Evolutionary conservation across 2,797 vertebrate genomes (phyloP), one percentile per base, ranked within the genome.

Genomic region (Pangasius larnaudii): DNA sequence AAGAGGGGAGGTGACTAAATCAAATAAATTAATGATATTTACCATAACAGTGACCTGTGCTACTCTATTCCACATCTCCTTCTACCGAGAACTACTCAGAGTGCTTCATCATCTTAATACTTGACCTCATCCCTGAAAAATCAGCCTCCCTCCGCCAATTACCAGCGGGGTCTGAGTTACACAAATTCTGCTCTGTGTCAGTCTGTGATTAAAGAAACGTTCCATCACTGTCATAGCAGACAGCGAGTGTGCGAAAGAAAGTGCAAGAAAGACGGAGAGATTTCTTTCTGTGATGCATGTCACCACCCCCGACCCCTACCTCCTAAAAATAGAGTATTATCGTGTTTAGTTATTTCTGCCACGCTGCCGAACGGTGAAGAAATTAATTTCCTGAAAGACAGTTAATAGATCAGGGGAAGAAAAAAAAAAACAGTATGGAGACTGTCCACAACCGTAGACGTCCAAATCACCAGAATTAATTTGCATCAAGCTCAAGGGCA

Each of bases 351-450:
- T 67, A 82, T 89, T 87, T 89, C 87, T 91, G 90, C 92, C 89
- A 93, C 77, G 88, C 67, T 77, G 87, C 87, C 85, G 84, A 92
- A 91, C 78, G 84, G 6, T 85, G 81, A 90, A 81, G 53, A 94
- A 93, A 94, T 93, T 90, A 90, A 95, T 94, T 94, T 93, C 58
- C 87, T 90, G 56, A 84, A 89, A 92, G 91, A 92, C 89, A 92
- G 85, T 74, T 79, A 90, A 89, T 75, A 88, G 80, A 81, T 75
- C 84, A 0, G 56, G 33, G 56, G 22, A 0, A 63, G 3, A 30
- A 30, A 1, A 72, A 42, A 39, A 49, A 87, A 91, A 92, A 59
- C 46, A 58, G 81, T 91, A 92, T 84, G 80, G 89, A 92, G 91
- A 90, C 80, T 87, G 89, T 92, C 91, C 89, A 91, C 58, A 30